Base-by-base conservation (phyloP, 2,113 vertebrate genomes). In the Pterocles orientalis region DNA sequence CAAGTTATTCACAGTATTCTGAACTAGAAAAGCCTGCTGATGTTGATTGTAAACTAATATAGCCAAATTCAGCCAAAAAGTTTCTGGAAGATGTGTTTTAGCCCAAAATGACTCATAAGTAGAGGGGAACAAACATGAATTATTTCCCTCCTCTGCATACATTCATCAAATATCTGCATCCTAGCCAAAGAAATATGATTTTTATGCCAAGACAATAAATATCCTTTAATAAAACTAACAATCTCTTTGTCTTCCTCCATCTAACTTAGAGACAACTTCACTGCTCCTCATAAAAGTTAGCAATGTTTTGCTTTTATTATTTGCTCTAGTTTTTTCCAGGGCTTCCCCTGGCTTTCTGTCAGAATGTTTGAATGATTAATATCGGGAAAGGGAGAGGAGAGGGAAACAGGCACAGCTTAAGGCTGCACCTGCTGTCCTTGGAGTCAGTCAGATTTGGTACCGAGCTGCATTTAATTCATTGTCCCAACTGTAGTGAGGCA, bases 341-440 rank as follows among this genome's bases (percentile, higher is more conserved):
- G 70, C 60, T 95, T 92, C 77, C 79, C 48, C 25, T 80, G 91
- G 83, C 81, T 85, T 84, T 73, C 66, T 58, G 19, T 87, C 62
- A 58, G 81, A 58, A 66, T 69, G 57, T 93, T 89, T 82, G 75
- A 91, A 24, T 82, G 53, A 62, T 4, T 62, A 47, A 56, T 54
- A 47, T 15, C 66, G 76, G 73, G 48, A 56, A 88, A 95, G 76
- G 86, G 94, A 96, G 48, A 28, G 14, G 62, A 92, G 60, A 92
- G 48, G 69, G 61, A 91, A 96, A 89, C 11, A 25, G 66, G 54
- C 25, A 58, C 28, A 65, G 31, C 33, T 84, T 75, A 34, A 88
- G 18, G 65, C 72, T 95, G 94, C 96, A 98, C 97, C 96, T 98
- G 96, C 80, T 97, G 83, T 86, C 80, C 36, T 43, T 81, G 60